Evolutionary conservation across 2,113 vertebrate species (phyloP).

Genomic region (Galemys pyrenaicus): DNA sequence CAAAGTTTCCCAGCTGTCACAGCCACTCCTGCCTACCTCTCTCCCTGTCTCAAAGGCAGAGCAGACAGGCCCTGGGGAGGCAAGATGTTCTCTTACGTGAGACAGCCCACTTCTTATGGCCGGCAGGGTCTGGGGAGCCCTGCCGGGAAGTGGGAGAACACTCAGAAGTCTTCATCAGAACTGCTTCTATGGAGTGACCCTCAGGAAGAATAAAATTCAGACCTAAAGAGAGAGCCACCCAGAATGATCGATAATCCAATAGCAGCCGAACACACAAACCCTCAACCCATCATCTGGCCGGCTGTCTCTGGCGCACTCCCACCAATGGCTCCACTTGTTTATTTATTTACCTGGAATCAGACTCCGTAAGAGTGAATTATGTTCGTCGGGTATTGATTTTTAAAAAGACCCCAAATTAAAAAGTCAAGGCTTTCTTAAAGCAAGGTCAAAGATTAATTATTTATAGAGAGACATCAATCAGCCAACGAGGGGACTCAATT

Average conservation of each 20-base stretch:
- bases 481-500: conserved; percentile 80
- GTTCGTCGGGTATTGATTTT: conserved; percentile 72
- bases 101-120: neutral
- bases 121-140: neutral
- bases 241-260: conserved; percentile 54
- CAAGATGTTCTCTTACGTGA: neutral
- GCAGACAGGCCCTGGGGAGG: neutral
- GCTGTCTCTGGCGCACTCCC: neutral
- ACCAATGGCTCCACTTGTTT: neutral
- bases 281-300: neutral
- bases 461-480: conserved; percentile 85
- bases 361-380: conserved; percentile 67
- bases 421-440: conserved; percentile 82
- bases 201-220: conserved; percentile 53
- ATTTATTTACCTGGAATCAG: conserved; percentile 59
- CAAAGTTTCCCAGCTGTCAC: neutral
- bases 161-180: neutral
- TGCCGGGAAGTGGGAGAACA: neutral
- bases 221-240: conserved; percentile 52
- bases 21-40: neutral
- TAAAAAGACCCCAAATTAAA: conserved; percentile 82
- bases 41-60: neutral
- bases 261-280: conserved; percentile 70
- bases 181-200: conserved; percentile 17
- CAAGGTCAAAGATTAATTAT: conserved; percentile 89